A percentile compares a stretch with the other conserved stretches of the same genome.
These are phyloP conservation scores for Anagrus nilaparvatae DNA, from an alignment of 1,140 invertebrate genomes.

Conservation along the genomic window DNA sequence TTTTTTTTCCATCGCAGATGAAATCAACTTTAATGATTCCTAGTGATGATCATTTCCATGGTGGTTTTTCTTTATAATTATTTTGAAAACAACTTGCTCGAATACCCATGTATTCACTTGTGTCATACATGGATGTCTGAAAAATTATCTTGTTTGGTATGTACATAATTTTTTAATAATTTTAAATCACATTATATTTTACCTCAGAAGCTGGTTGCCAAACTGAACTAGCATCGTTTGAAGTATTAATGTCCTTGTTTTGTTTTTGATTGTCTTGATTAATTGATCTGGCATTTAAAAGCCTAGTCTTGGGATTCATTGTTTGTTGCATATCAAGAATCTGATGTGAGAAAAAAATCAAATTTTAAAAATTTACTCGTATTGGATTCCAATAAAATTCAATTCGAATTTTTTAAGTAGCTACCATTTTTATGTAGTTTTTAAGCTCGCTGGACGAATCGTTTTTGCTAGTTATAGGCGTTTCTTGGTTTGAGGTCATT, in stretches of 20 bases:
- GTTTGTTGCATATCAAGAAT: conserved; percentile 36
- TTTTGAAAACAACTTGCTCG: conserved; percentile 25
- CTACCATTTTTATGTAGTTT: conserved; percentile 38
- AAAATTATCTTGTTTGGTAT: conserved; percentile 5
- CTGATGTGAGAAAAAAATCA: conserved; percentile 17
- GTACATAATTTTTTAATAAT: neutral
- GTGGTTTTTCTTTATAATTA: conserved; percentile 27
- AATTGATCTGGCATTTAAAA: conserved; percentile 24
- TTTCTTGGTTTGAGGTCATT: conserved; percentile 29
- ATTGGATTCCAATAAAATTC: conserved; percentile 2
- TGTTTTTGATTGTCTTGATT: conserved; percentile 33
- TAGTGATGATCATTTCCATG: conserved; percentile 41
- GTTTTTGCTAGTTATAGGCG: conserved; percentile 23
- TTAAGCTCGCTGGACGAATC: conserved; percentile 32
- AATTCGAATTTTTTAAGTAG: conserved; percentile 2
- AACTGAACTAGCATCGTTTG: conserved; percentile 29
- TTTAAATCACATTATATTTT: conserved; percentile 1
- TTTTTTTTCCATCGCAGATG: too few relatives aligned
- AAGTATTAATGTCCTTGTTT: conserved; percentile 30
- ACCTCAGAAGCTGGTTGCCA: conserved; percentile 34
- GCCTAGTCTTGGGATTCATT: conserved; percentile 21
- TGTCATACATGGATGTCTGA: conserved; percentile 24
- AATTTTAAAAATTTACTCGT: neutral
- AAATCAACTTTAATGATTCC: too few relatives aligned
- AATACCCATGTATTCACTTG: conserved; percentile 28